Conservation (phyloP, 2,888 invertebrate genomes). For the Eristalis arbustorum region DNA sequence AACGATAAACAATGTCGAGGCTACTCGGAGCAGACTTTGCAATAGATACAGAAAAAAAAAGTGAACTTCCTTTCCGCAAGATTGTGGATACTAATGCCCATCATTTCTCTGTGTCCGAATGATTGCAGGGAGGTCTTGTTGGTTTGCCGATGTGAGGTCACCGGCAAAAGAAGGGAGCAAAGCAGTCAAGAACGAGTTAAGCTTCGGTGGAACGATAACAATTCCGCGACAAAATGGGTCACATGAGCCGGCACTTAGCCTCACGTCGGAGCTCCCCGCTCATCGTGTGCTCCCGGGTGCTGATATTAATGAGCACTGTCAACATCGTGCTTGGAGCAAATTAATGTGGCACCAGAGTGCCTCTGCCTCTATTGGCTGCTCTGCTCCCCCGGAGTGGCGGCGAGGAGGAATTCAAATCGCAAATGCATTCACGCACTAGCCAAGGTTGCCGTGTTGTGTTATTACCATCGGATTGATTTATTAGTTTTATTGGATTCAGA, state of each 20-base stretch:
- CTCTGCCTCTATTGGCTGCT: neutral
- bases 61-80: conserved; percentile 27
- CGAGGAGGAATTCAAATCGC: conserved; percentile 10
- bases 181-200: neutral
- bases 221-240: conserved; percentile 39
- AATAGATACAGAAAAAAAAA: conserved; percentile 28
- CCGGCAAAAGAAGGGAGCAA: conserved; percentile 4
- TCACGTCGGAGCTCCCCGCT: neutral
- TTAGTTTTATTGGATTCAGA: conserved; percentile 2
- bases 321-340: conserved; percentile 46
- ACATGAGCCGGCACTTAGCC: conserved; percentile 8
- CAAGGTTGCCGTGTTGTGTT: conserved; percentile 27
- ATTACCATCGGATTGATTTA: conserved; percentile 16
- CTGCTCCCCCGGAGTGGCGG: neutral
- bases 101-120: neutral
- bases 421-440: conserved; percentile 26
- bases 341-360: conserved; percentile 33
- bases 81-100: neutral
- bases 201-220: conserved; percentile 26
- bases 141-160: neutral
- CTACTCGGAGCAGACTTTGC: conserved; percentile 38
- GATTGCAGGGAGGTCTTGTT: too few species aligned
- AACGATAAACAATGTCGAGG: conserved; percentile 50
- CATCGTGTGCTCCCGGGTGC: conserved; percentile 36
- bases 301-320: conserved; percentile 61